These are phyloP conservation scores for Ptyas mucosa DNA, from an alignment of 2,113 vertebrate species.

Conservation along the genomic window DNA sequence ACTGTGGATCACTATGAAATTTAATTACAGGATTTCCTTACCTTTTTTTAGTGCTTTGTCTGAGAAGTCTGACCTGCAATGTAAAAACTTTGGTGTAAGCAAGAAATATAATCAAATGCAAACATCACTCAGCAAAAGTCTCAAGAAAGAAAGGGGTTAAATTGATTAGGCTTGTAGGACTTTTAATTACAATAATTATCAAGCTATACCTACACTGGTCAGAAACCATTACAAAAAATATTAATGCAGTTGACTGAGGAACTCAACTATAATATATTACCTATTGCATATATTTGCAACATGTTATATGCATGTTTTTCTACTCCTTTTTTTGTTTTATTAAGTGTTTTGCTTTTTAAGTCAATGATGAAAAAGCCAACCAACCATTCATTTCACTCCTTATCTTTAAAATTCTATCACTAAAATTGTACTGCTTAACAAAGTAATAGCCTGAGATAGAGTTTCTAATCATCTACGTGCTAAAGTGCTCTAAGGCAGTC, in stretches of 20 bases:
- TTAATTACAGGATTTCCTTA: not conserved
- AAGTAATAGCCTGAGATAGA: constrained; percentile 4
- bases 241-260: constrained; percentile 60
- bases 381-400: not conserved
- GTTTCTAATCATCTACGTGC: constrained; percentile 10
- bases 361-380: constrained; percentile 3
- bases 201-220: constrained; percentile 59
- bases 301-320: not conserved
- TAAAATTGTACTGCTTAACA: constrained; percentile 4
- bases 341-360: not conserved
- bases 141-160: constrained; percentile 57
- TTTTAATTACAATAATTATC: constrained; percentile 69
- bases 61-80: constrained; percentile 31
- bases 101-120: constrained; percentile 42
- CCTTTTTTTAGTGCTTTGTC: not conserved
- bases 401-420: constrained; percentile 13
- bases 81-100: constrained; percentile 25
- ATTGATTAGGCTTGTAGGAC: constrained; percentile 56
- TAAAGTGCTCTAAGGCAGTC: not conserved
- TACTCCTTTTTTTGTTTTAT: not conserved
- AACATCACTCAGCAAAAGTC: constrained; percentile 61
- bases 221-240: constrained; percentile 63
- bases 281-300: constrained; percentile 38
- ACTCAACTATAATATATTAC: constrained; percentile 50
- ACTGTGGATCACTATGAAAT: not conserved